Percentiles rank a stretch among this genome's conserved stretches.
Conservation (phyloP, 2,113 vertebrate genomes). For the Motacilla alba region DNA sequence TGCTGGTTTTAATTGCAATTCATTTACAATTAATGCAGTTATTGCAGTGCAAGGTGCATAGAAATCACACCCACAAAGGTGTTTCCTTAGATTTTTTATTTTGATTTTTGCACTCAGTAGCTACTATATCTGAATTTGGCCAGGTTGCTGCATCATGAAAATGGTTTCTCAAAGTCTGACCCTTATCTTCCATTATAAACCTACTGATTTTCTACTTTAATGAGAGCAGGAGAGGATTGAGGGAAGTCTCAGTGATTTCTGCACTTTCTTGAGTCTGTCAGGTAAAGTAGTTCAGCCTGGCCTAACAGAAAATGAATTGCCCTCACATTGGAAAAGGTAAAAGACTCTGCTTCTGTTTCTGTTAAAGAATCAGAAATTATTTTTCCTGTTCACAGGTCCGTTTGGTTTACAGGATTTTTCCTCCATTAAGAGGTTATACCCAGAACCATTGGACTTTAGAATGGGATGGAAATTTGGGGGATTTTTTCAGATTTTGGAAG, state of each 20-base stretch:
- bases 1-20: background rate
- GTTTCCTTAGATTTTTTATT: background rate
- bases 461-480: accelerated
- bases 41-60: background rate
- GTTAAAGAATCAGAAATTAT: background rate
- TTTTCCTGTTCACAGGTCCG: background rate
- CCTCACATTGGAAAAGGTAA: accelerated
- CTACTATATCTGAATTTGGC: background rate
- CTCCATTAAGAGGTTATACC: background rate
- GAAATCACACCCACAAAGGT: background rate
- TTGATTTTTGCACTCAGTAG: background rate
- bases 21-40: background rate
- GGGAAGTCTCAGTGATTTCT: background rate
- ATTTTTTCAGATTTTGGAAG: background rate
- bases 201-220: background rate
- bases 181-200: background rate
- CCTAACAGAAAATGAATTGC: background rate
- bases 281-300: background rate
- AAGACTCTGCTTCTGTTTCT: background rate
- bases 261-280: background rate
- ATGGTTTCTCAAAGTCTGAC: background rate
- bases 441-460: background rate
- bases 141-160: background rate
- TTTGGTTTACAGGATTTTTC: background rate
- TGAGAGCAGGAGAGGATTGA: background rate